Percentiles rank a stretch among this genome's conserved stretches.
These are phyloP conservation scores for Muscina levida DNA, from an alignment of 2,888 invertebrate species.

Conservation along the genomic window DNA sequence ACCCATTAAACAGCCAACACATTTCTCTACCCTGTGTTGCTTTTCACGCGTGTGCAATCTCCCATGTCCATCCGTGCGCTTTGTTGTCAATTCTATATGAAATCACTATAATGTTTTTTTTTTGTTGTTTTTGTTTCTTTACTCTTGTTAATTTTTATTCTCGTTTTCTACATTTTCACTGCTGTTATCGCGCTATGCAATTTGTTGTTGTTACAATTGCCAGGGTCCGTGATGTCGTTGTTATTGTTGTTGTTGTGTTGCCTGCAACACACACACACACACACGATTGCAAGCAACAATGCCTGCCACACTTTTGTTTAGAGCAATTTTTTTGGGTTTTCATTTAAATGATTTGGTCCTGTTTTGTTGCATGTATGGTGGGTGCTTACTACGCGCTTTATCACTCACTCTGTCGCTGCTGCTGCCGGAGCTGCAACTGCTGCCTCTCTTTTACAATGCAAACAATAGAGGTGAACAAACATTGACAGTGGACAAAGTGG, in stretches of 20 bases:
- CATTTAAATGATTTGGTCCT: constrained; percentile 32
- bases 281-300: not conserved
- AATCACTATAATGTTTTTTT: too few species aligned
- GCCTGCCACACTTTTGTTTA: constrained; percentile 19
- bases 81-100: constrained; percentile 24
- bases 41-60: constrained; percentile 14
- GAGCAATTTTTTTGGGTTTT: not conserved
- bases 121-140: constrained; percentile 1
- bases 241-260: not conserved
- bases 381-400: too few species aligned
- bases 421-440: too few species aligned
- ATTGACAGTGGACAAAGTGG: constrained; percentile 48
- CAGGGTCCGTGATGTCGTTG: not conserved
- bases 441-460: constrained; percentile 24
- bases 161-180: constrained; percentile 7
- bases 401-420: constrained; percentile 12
- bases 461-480: constrained; percentile 53
- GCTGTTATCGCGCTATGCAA: constrained; percentile 31
- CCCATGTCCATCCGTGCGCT: constrained; percentile 21
- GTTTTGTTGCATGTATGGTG: constrained; percentile 6
- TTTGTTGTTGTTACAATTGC: constrained; percentile 17
- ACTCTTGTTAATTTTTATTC: not conserved
- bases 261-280: not conserved
- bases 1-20: too few species aligned
- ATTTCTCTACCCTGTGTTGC: constrained; percentile 23